Evolutionary conservation across 2,888 invertebrate genomes (phyloP).

Genomic region (Druceiella hillmani): DNA sequence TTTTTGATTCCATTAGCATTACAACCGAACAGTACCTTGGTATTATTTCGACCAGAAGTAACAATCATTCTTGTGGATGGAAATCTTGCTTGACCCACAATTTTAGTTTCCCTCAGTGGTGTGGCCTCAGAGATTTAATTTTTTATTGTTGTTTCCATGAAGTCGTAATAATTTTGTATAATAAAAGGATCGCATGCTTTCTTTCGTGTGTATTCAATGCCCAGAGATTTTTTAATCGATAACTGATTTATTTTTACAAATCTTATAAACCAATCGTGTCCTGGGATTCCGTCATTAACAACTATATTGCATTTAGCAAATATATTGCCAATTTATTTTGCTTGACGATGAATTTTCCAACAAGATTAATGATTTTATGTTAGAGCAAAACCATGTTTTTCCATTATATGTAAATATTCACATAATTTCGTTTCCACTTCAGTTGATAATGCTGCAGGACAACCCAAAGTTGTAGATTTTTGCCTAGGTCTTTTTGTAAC

Average conservation of each 20-base stretch:
- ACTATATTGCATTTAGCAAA: no score
- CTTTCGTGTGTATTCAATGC: slow-evolving; percentile 24
- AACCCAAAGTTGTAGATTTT: no score
- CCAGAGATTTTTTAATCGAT: slow-evolving; percentile 26
- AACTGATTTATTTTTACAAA: slow-evolving; percentile 23
- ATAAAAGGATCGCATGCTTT: slow-evolving; percentile 24
- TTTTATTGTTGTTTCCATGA: slow-evolving; percentile 1
- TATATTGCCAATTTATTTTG: no score
- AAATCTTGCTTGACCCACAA: neutral
- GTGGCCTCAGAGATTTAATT: neutral
- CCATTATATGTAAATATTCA: no score
- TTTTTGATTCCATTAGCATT: neutral
- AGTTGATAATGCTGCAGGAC: no score
- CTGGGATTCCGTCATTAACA: no score
- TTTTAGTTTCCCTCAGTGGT: neutral
- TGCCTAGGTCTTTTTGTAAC: no score
- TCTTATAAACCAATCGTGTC: slow-evolving; percentile 25
- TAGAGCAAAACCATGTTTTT: no score
- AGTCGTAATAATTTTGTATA: slow-evolving; percentile 8
- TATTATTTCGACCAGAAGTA: neutral
- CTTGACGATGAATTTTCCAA: no score
- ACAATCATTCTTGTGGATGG: neutral
- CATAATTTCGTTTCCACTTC: no score
- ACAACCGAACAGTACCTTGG: neutral
- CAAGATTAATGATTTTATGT: no score